Evolutionary conservation across 1,140 invertebrate species (phyloP).

Genomic region (fruit fly (Drosophila melanogaster)): Release_6_plus_ISO1_MT NC_004354.4:1396001-1396500

Average conservation of each 20-base stretch:
- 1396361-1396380: constrained; percentile 32
- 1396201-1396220: constrained; percentile 46
- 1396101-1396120: constrained; percentile 9
- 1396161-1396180: constrained; percentile 70
- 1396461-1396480: constrained; percentile 33
- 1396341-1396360: constrained; percentile 36
- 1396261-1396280: constrained; percentile 70
- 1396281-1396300: constrained; percentile 76
- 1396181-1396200: constrained; percentile 68
- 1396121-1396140: constrained; percentile 4
- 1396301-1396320: constrained; percentile 67
- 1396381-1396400: constrained; percentile 21
- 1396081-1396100: constrained; percentile 42
- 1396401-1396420: background rate
- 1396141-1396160: constrained; percentile 35
- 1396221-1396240: constrained; percentile 21
- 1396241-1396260: constrained; percentile 31
- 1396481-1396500: constrained; percentile 30
- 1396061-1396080: constrained; percentile 35
- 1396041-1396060: constrained; percentile 24
- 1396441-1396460: constrained; percentile 39
- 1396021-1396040: constrained; percentile 13
- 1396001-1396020: too few relatives aligned
- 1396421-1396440: constrained; percentile 11
- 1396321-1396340: constrained; percentile 38